A percentile compares a stretch with the other conserved stretches of the same genome.
Conservation (phyloP, 2,888 invertebrate species). For the Rotaria magnacalcarata region DNA sequence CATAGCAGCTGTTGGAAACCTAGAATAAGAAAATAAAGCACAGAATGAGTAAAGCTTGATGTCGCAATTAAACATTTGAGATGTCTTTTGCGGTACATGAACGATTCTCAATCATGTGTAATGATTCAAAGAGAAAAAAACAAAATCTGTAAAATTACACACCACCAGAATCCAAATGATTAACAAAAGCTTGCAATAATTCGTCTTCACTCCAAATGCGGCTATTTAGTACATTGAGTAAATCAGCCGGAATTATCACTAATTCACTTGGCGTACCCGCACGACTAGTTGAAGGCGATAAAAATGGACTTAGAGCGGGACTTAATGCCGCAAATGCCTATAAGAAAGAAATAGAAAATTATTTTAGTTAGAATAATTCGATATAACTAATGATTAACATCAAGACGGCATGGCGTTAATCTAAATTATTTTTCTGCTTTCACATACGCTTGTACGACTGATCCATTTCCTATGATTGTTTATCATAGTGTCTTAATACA, state of each 20-base stretch:
- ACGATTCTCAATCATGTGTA: not conserved
- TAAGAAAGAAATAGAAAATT: not conserved
- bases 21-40: not conserved
- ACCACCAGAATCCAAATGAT: slow-evolving; percentile 13
- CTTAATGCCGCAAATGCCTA: slow-evolving; percentile 33
- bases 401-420: too few species aligned
- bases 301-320: slow-evolving; percentile 29
- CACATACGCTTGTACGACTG: too few species aligned
- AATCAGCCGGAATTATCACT: slow-evolving; percentile 17
- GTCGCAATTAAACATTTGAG: not conserved
- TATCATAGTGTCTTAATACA: too few species aligned
- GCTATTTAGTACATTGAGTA: slow-evolving; percentile 11
- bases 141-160: not conserved
- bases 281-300: slow-evolving; percentile 31
- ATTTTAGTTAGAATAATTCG: too few species aligned
- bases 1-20: not conserved
- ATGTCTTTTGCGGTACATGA: not conserved
- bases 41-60: not conserved
- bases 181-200: slow-evolving; percentile 28
- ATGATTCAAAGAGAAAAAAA: not conserved
- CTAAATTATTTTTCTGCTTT: too few species aligned
- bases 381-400: too few species aligned
- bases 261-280: slow-evolving; percentile 20
- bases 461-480: too few species aligned
- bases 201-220: slow-evolving; percentile 27